These are phyloP conservation scores for Timandra comae DNA, from an alignment of 2,888 invertebrate genomes.

Conservation along the genomic window DNA sequence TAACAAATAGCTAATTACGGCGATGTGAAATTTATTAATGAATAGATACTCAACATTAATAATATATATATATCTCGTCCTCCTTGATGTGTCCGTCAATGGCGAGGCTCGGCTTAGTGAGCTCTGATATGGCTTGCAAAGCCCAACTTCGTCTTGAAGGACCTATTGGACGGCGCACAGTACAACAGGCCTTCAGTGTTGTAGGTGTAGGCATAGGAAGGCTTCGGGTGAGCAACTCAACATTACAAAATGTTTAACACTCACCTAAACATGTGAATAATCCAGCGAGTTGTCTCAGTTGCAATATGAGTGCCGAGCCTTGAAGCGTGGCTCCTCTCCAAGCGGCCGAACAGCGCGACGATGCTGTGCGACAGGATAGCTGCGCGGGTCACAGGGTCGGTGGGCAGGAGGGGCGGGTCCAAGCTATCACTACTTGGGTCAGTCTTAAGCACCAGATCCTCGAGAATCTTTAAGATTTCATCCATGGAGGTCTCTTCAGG, in stretches of 20 bases:
- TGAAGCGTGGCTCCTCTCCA: slow-evolving; percentile 87
- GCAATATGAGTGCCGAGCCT: slow-evolving; percentile 88
- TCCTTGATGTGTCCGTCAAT: too few species aligned
- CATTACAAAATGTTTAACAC: slow-evolving; percentile 14
- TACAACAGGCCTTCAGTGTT: too few species aligned
- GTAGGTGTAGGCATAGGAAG: too few species aligned
- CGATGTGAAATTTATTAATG: too few species aligned
- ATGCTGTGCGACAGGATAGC: slow-evolving; percentile 91
- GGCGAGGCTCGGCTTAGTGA: too few species aligned
- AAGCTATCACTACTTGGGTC: slow-evolving; percentile 79
- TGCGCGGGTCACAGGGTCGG: slow-evolving; percentile 76
- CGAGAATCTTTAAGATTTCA: slow-evolving; percentile 77
- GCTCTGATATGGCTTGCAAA: too few species aligned
- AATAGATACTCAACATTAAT: too few species aligned
- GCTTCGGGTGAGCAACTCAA: too few species aligned
- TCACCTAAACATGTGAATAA: slow-evolving; percentile 90
- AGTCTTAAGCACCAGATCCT: slow-evolving; percentile 78
- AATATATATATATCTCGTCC: too few species aligned
- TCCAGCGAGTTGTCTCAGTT: slow-evolving; percentile 91
- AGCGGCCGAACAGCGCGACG: slow-evolving; percentile 89
- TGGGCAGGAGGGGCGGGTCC: slow-evolving; percentile 78
- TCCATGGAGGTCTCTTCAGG: slow-evolving; percentile 77
- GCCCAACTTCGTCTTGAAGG: too few species aligned
- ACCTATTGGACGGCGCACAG: too few species aligned
- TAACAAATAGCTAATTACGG: too few species aligned